Conservation (phyloP, 2,113 vertebrate genomes). For the Dasypus novemcinctus region DNA sequence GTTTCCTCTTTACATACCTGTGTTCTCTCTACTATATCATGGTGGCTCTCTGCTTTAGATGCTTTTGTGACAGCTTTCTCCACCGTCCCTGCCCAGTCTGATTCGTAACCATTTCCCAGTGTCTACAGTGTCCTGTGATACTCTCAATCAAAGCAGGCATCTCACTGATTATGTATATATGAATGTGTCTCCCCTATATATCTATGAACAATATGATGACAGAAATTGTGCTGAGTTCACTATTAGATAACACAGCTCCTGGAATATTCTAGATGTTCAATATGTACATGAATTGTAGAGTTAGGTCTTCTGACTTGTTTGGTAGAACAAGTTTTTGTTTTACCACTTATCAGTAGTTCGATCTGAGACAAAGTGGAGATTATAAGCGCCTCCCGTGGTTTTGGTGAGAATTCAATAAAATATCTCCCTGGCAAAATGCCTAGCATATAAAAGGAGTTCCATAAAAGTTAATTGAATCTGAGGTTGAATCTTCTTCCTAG, state of each 20-base stretch:
- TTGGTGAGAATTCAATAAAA: slow-evolving; percentile 57
- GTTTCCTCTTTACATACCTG: background rate
- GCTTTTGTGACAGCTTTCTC: background rate
- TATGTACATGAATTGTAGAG: background rate
- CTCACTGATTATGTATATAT: background rate
- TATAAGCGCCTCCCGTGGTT: background rate
- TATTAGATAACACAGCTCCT: background rate
- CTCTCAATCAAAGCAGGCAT: background rate
- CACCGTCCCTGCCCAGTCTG: fast-evolving
- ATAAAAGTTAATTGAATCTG: slow-evolving; percentile 67
- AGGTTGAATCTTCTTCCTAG: slow-evolving; percentile 46
- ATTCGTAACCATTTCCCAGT: background rate
- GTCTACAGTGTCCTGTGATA: background rate
- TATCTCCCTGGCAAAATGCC: slow-evolving; percentile 55
- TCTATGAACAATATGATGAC: background rate
- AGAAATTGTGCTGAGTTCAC: background rate
- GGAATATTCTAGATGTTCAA: background rate
- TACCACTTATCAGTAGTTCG: background rate
- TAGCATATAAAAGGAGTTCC: slow-evolving; percentile 40
- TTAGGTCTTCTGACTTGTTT: background rate
- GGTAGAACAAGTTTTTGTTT: background rate
- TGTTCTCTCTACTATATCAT: background rate
- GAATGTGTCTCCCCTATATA: background rate
- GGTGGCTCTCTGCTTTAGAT: background rate
- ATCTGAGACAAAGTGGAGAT: slow-evolving; percentile 4